Evolutionary conservation across 1,140 invertebrate species (phyloP).

Genomic region (Psilanteris sp.): DNA sequence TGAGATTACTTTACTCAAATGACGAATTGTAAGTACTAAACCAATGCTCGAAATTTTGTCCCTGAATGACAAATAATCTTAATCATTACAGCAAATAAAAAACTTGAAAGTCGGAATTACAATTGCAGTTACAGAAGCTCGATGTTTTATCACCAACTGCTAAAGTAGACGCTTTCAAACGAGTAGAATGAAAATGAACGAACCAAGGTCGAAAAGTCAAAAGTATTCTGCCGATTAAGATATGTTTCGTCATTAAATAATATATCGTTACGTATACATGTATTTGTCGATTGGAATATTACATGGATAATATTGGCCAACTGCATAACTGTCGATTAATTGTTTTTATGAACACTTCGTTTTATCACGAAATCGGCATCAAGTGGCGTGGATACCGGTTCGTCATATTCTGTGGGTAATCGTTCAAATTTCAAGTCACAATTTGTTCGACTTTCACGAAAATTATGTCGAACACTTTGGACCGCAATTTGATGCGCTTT

Average conservation of each 20-base stretch:
- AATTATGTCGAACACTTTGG: constrained; percentile 9
- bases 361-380: constrained; percentile 49
- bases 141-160: constrained; percentile 27
- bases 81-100: too few relatives aligned
- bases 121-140: constrained; percentile 27
- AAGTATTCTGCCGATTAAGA: too few relatives aligned
- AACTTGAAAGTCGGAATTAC: too few relatives aligned
- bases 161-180: constrained; percentile 18
- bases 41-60: too few relatives aligned
- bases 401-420: constrained; percentile 27
- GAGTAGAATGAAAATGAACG: neutral
- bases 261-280: constrained; percentile 35
- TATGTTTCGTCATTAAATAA: constrained; percentile 54
- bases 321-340: constrained; percentile 44
- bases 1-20: too few relatives aligned
- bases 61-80: too few relatives aligned
- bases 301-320: constrained; percentile 54
- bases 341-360: constrained; percentile 57
- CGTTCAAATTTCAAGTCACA: constrained; percentile 30
- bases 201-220: too few relatives aligned
- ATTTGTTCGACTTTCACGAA: constrained; percentile 2
- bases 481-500: neutral
- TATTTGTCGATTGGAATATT: constrained; percentile 49
- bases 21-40: too few relatives aligned
- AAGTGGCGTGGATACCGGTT: too few relatives aligned